These are phyloP conservation scores for Leuciscus idus DNA, from an alignment of 2,113 vertebrate genomes.

Conservation along the genomic window DNA sequence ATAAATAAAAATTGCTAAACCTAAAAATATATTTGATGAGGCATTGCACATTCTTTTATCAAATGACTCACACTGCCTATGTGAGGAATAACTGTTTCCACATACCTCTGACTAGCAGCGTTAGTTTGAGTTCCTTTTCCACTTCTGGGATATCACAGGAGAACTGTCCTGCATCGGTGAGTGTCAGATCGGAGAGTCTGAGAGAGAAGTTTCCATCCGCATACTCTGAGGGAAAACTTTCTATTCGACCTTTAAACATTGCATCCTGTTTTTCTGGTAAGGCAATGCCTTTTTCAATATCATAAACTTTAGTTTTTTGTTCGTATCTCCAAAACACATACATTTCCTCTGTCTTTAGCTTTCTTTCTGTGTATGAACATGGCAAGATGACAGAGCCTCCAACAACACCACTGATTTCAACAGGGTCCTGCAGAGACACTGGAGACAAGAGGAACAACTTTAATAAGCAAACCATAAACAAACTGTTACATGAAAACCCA, in stretches of 20 bases:
- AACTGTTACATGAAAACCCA: not conserved
- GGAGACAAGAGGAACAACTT: not conserved
- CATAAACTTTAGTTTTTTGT: fast-evolving
- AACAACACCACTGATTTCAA: not conserved
- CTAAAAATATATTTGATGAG: not conserved
- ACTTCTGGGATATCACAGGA: no score
- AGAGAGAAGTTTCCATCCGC: not conserved
- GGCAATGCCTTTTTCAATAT: not conserved
- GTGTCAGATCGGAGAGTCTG: not conserved
- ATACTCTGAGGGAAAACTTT: no score
- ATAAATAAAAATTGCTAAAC: no score
- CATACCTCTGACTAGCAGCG: not conserved
- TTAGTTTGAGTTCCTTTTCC: no score
- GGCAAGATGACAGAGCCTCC: not conserved
- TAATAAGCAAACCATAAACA: not conserved
- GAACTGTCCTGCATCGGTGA: not conserved
- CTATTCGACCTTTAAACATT: not conserved
- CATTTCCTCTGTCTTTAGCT: not conserved
- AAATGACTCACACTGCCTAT: not conserved
- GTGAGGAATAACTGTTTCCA: not conserved
- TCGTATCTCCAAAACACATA: conserved; percentile 6
- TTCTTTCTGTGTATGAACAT: not conserved
- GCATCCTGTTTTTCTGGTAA: not conserved
- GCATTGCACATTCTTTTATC: not conserved
- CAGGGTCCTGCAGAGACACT: not conserved